A percentile compares a stretch with the other conserved stretches of the same genome.
Evolutionary conservation across 2,888 invertebrate species (phyloP).

Genomic region (Frankliniella intonsa): DNA sequence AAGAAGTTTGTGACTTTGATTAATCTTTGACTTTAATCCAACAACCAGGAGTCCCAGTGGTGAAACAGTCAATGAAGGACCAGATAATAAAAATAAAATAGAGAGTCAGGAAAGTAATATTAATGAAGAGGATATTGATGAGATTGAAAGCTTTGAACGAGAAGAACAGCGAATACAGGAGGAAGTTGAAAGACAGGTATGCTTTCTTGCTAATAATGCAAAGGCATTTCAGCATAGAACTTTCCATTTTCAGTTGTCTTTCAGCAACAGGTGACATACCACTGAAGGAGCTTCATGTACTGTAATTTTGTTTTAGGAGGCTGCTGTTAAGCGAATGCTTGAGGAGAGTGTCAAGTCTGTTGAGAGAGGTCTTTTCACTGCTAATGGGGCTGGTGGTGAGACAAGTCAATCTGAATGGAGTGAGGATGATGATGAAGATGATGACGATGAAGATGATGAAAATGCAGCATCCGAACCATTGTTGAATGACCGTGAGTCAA

Average conservation of each 20-base stretch:
- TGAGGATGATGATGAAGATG: conserved; percentile 54
- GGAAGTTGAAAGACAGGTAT: conserved; percentile 48
- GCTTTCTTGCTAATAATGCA: not conserved
- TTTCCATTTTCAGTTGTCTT: conserved; percentile 29
- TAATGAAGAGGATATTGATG: conserved; percentile 46
- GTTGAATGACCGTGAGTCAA: conserved; percentile 58
- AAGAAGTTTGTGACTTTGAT: not conserved
- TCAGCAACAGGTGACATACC: conserved; percentile 29
- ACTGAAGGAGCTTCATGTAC: not conserved
- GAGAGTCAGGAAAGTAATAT: conserved; percentile 30
- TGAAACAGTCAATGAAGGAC: conserved; percentile 34
- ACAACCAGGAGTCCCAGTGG: conserved; percentile 9
- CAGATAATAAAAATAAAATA: conserved; percentile 37
- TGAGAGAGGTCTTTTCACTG: conserved; percentile 44
- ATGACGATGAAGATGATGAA: conserved; percentile 57
- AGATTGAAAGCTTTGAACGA: conserved; percentile 52
- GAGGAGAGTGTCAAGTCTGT: conserved; percentile 51
- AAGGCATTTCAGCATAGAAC: no score
- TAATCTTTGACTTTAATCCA: not conserved
- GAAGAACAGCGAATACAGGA: conserved; percentile 52
- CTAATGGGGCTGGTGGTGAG: conserved; percentile 37
- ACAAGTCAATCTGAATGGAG: conserved; percentile 81
- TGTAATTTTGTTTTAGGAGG: conserved; percentile 44
- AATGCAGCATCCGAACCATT: conserved; percentile 59
- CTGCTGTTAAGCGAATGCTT: conserved; percentile 50